Evolutionary conservation across 2,888 invertebrate species (phyloP).

Genomic region (Cremastinae sp.): DNA sequence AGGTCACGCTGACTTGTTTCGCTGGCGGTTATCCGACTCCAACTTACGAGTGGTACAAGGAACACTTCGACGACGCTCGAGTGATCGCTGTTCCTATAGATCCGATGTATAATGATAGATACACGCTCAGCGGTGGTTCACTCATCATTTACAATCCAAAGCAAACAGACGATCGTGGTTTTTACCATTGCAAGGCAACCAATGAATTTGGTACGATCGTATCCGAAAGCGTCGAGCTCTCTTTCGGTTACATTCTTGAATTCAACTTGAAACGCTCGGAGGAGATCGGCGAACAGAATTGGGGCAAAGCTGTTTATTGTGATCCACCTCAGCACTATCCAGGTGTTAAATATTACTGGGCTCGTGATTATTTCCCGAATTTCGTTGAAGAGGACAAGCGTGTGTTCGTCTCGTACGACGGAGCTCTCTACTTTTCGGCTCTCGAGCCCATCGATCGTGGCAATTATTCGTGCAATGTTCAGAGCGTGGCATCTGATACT

Average conservation of each 20-base stretch:
- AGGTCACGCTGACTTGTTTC: conserved; percentile 89
- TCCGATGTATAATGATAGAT: conserved; percentile 87
- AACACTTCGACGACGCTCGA: conserved; percentile 91
- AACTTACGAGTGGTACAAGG: conserved; percentile 93
- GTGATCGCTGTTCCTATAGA: conserved; percentile 88
- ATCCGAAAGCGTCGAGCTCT: conserved; percentile 92
- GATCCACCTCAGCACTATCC: conserved; percentile 97
- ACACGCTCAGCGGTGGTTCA: conserved; percentile 94
- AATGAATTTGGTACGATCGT: conserved; percentile 94
- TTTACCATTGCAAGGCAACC: conserved; percentile 95
- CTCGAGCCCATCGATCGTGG: conserved; percentile 94
- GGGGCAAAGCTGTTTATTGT: conserved; percentile 96
- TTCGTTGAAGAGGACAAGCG: conserved; percentile 96
- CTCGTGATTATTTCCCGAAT: conserved; percentile 93
- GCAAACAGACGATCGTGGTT: conserved; percentile 89
- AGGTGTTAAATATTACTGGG: conserved; percentile 94
- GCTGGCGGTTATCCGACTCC: conserved; percentile 95
- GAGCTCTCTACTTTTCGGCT: conserved; percentile 96
- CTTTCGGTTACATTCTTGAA: conserved; percentile 94
- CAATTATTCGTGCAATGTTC: conserved; percentile 95
- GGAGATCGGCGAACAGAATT: conserved; percentile 93
- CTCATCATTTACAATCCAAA: conserved; percentile 92
- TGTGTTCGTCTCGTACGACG: conserved; percentile 96
- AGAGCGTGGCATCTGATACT: conserved; percentile 91
- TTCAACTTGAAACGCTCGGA: conserved; percentile 93